Evolutionary conservation across 64 coral and sea anemone genomes (phyloP).

Genomic region (Montipora cactus): DNA sequence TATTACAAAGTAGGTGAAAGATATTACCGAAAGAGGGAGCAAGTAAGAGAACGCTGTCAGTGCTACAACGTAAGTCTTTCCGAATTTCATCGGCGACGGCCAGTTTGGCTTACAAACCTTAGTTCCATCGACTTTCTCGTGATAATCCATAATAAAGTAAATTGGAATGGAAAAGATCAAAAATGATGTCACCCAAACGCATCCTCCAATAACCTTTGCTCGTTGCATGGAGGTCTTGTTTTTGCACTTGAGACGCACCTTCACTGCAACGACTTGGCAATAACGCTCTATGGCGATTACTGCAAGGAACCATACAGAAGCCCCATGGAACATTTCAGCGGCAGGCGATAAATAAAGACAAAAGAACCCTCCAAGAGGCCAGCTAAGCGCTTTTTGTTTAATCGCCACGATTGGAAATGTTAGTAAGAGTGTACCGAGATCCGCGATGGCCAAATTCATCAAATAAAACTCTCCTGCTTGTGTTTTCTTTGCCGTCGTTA

Average conservation of each 20-base stretch:
- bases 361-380: conserved; percentile 40
- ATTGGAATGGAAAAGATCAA: conserved; percentile 31
- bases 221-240: conserved; percentile 1
- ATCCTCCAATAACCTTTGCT: conserved; percentile 5
- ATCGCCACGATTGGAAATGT: conserved; percentile 47
- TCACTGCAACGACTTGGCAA: conserved; percentile 18
- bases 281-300: conserved; percentile 57
- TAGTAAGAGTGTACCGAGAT: conserved; percentile 57
- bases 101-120: neutral
- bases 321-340: conserved; percentile 44
- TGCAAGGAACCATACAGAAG: conserved; percentile 71
- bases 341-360: conserved; percentile 57
- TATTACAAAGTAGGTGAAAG: conserved; percentile 33
- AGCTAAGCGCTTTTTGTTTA: conserved; percentile 35
- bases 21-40: conserved; percentile 31
- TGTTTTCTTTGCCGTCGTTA: neutral
- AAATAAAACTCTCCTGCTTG: conserved; percentile 35
- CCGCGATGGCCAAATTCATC: conserved; percentile 59
- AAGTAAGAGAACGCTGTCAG: conserved; percentile 28
- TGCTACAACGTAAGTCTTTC: neutral
- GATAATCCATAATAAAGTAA: neutral
- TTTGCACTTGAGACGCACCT: neutral
- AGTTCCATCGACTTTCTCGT: neutral
- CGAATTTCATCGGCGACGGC: neutral
- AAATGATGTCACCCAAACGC: conserved; percentile 67